Evolutionary conservation across 2,113 vertebrate genomes (phyloP).

Genomic region (Erinaceus europaeus): DNA sequence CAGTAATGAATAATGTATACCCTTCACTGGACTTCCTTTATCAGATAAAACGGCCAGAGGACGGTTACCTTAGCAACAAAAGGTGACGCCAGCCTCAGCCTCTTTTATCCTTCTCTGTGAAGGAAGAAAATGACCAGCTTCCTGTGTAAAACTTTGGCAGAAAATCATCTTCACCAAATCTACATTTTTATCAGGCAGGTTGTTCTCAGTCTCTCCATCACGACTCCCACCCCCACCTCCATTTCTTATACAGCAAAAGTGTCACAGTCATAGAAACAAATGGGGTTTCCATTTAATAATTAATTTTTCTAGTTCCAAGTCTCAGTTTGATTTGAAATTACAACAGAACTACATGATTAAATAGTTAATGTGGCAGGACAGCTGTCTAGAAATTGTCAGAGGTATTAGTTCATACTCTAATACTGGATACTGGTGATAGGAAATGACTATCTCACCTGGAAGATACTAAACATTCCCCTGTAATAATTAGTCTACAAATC

Average conservation of each 20-base stretch:
- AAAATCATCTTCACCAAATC: slow-evolving; percentile 52
- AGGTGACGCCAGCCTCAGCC: slow-evolving; percentile 83
- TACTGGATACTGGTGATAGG: slow-evolving; percentile 16
- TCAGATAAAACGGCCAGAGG: slow-evolving; percentile 85
- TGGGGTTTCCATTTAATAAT: slow-evolving; percentile 59
- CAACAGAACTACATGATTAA: slow-evolving; percentile 57
- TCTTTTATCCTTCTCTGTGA: slow-evolving; percentile 73
- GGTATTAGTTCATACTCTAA: slow-evolving; percentile 39
- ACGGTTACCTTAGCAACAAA: slow-evolving; percentile 88
- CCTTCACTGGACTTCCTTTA: slow-evolving; percentile 84
- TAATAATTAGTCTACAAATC: slow-evolving; percentile 70
- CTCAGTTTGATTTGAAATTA: slow-evolving; percentile 35
- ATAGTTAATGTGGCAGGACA: slow-evolving; percentile 48
- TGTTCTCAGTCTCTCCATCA: slow-evolving; percentile 33
- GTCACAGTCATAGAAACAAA: slow-evolving; percentile 22
- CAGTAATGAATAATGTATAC: slow-evolving; percentile 85
- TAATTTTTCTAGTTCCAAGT: slow-evolving; percentile 64
- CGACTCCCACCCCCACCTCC: slow-evolving; percentile 15
- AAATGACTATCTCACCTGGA: slow-evolving; percentile 42
- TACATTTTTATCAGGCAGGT: slow-evolving; percentile 52
- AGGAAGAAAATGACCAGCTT: slow-evolving; percentile 77
- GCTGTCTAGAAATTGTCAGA: slow-evolving; percentile 38
- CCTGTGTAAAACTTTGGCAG: slow-evolving; percentile 79
- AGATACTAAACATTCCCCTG: slow-evolving; percentile 46
- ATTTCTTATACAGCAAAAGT: slow-evolving; percentile 44